Conservation (phyloP, 2,888 invertebrate genomes). For the Drosophila engyochracea region DNA sequence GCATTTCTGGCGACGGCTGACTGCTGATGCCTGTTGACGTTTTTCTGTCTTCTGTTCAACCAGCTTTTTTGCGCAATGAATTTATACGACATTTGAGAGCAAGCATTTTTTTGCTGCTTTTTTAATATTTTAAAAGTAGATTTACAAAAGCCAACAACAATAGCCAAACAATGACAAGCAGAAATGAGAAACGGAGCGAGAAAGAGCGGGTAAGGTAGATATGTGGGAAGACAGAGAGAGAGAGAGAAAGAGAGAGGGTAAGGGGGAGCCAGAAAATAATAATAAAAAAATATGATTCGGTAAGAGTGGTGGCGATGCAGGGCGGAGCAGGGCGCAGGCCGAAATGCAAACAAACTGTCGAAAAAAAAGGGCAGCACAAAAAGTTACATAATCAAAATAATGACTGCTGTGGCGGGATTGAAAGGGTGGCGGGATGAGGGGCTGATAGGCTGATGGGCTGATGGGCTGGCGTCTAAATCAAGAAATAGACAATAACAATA, state of each 20-base stretch:
- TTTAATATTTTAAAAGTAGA: conserved; percentile 77
- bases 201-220: background rate
- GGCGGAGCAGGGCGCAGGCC: conserved; percentile 24
- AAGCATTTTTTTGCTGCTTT: conserved; percentile 26
- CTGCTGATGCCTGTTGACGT: conserved; percentile 27
- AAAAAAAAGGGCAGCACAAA: conserved; percentile 63
- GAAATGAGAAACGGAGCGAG: conserved; percentile 16
- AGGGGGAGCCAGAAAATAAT: conserved; percentile 25
- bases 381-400: conserved; percentile 80
- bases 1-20: conserved; percentile 16
- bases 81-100: conserved; percentile 54
- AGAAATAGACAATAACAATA: conserved; percentile 68
- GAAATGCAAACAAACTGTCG: conserved; percentile 74
- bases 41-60: conserved; percentile 19
- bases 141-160: conserved; percentile 43
- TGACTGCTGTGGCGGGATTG: conserved; percentile 53
- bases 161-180: conserved; percentile 47
- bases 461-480: conserved; percentile 43
- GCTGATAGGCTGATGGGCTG: background rate
- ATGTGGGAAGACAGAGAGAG: background rate
- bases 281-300: conserved; percentile 57
- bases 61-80: conserved; percentile 45
- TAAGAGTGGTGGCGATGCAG: conserved; percentile 17
- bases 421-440: background rate
- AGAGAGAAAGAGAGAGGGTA: background rate